Evolutionary conservation across 2,113 vertebrate species (phyloP), one percentile per base, ranked within the genome.

Genomic region (Mormyrus iriodes): DNA sequence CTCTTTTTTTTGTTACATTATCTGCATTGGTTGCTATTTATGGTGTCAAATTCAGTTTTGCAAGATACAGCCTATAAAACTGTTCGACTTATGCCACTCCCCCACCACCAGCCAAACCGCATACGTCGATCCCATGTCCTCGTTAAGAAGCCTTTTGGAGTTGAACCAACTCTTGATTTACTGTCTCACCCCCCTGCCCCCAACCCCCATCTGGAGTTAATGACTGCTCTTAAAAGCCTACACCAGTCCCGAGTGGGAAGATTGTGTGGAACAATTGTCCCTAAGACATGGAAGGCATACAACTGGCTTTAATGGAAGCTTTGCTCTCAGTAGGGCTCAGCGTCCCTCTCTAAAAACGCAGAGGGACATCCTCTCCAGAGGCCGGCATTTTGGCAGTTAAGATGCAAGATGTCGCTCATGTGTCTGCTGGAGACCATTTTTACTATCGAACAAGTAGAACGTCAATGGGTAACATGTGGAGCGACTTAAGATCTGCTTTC

Each of bases 361-460:
- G 76, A 42, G 42, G 8, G 52, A 61, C 24, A 21, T 44, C 48
- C 17, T 85, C 84, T 35, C 46, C 24, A 51, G 49, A 46, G 88
- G 5, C 7, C 19, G 7, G 76, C 58, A 35, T 82, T 46, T 35
- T 69, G 44, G 53, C 55, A 46, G 44, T 86, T 49, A 53, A 42
- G 24, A 5, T 24, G 21, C n/a, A 21, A 48, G 46, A 76, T 52
- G 48, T 31, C 35, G 65, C 69, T 51, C 31, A 19, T 49, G 35
- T 17, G 46, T 21, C 88, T 27, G 8, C 46, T 79, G 21, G 44
- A 39, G 65, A 82, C 27, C 0, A 0, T 44, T 79, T 76, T 89
- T 89, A 84, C n/a, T 51, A 27, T 73, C 21, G 42, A 69, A 85
- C 82, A 55, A 85, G 52, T 21, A 89, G 79, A 85, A 46, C 5